Base-by-base conservation (phyloP, 2,113 vertebrate species). In the Numida meleagris region DNA sequence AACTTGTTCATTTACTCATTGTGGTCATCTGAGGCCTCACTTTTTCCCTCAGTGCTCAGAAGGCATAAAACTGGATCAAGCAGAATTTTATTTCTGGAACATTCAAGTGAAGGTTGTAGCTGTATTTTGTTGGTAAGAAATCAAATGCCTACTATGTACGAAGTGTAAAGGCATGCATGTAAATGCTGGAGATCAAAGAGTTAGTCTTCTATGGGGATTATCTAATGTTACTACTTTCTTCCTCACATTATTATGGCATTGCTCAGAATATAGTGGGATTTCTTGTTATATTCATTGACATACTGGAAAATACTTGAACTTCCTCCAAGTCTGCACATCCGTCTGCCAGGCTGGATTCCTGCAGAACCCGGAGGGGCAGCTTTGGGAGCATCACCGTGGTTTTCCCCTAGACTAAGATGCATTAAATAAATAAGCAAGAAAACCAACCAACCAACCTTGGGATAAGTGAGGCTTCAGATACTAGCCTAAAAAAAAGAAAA, bases 111-210 rank as follows among this genome's bases (percentile, higher is more conserved):
- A 89, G 78, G 82, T 88, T 91, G 91, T 89, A 91, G 89, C 72
- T 84, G 58, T 57, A 90, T 93, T 96, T 91, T 94, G 90, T 76
- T 88, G 83, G 93, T 95, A 90, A 82, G 82, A 91, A 96, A 93
- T 90, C 88, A 93, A 93, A 94, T 78, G 65, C 85, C 85, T 86
- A 92, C 95, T 94, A 90, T 77, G 77, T 93, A 84, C n/a, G 19
- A 82, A 95, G 80, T 90, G 82, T 91, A 91, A 88, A 96, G 91
- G 50, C 88, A 84, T 79, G 94, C 89, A 95, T 95, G 93, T 95
- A 93, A 96, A 96, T 92, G 82, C 45, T 93, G 66, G 58, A 96
- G 94, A 96, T 95, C 95, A 96, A 97, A 96, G 91, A 95, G 93
- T 91, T 96, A 90, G 90, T 68, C 88, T 95, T 97, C 94, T 94